Base-by-base conservation (phyloP, 2,113 vertebrate species). In the Megalops atlanticus region DNA sequence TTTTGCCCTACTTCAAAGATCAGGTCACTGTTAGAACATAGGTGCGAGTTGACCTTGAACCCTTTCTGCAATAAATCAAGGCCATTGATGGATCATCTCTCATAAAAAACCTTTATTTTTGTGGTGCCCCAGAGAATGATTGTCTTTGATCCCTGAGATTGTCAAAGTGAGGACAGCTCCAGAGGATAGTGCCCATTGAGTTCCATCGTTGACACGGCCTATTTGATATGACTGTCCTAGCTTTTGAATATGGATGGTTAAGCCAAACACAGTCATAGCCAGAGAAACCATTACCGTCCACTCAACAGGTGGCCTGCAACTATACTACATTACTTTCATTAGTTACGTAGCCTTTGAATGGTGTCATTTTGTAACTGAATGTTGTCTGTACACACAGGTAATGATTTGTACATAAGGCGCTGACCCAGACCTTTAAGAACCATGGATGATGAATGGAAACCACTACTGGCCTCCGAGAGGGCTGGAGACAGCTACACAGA, bases 371-470 rank as follows among this genome's bases (percentile, higher is more conserved):
- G 78, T 15, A 18, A n/a, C 5, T 6, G 52, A n/a, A 4, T 58
- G 2, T 35, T 64, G 1, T 0, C 64, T 16, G 6, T 49, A 10
- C 81, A 21, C 52, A 31, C 79, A 85, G 84, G 86, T 80, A 41
- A 88, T 86, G 81, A 64, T 2, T 36, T 75, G 47, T 76, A 43
- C 33, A 41, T 78, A 74, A 58, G 64, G 52, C 73, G 6, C 79
- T 79, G 43, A 71, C 45, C 33, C 6, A n/a, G 54, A 31, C 24
- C 15, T 45, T 31, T n/a, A 45, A 86, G 3, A 27, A 86, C 78
- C 70, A 95, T 94, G 94, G 94, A 94, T 80, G 91, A 94, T 0
- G 91, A 93, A 49, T 72, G 79, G 82, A 89, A 85, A 85, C 92
- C 92, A 38, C 85, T 95, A 73, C 83, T 94, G 75, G 86, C 79